Percentiles rank a stretch among this genome's conserved stretches.
These are phyloP conservation scores for Reinhardtius hippoglossoides DNA, from an alignment of 2,113 vertebrate genomes.

Conservation along the genomic window DNA sequence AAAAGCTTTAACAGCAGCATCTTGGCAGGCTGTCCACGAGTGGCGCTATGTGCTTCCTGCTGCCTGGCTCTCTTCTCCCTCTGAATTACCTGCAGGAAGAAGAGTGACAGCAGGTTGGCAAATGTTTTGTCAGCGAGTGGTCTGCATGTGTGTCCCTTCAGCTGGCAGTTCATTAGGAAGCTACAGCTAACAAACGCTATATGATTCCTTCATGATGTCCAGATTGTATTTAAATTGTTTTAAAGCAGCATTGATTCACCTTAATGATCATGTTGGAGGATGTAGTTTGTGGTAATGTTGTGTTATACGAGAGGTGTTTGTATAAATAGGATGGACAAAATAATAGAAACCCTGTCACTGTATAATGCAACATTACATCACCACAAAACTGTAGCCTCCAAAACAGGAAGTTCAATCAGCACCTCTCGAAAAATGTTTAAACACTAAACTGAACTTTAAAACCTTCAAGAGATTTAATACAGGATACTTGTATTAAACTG, in stretches of 20 bases:
- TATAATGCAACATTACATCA: neutral
- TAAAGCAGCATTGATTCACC: neutral
- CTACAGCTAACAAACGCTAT: too few relatives aligned
- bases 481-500: neutral
- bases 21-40: slow-evolving; percentile 78
- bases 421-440: neutral
- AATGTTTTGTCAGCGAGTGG: neutral
- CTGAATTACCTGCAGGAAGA: slow-evolving; percentile 85
- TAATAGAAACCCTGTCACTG: neutral
- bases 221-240: neutral
- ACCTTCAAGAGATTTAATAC: neutral
- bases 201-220: too few relatives aligned
- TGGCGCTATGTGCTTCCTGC: slow-evolving; percentile 94
- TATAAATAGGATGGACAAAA: neutral
- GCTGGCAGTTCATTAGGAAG: neutral
- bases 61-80: slow-evolving; percentile 88
- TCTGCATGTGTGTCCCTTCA: neutral
- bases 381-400: neutral
- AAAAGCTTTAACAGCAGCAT: slow-evolving; percentile 83
- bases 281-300: neutral
- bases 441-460: neutral
- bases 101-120: slow-evolving; percentile 13
- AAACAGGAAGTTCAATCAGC: neutral
- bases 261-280: neutral
- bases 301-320: neutral